These are phyloP conservation scores for Apamea monoglypha DNA, from an alignment of 2,888 invertebrate species.

Conservation along the genomic window DNA sequence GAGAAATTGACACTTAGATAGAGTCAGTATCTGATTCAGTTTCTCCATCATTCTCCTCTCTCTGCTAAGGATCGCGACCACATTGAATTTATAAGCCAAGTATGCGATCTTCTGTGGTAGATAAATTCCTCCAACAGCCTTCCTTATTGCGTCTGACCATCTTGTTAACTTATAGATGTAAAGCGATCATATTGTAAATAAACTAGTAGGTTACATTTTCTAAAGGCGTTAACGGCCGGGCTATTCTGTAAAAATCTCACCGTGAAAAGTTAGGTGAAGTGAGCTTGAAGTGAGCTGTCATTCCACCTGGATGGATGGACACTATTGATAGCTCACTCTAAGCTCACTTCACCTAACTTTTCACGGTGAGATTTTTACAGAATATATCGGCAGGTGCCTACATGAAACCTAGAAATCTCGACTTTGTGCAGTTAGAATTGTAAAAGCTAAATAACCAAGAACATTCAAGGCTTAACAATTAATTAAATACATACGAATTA, in stretches of 20 bases:
- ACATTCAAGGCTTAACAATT: conserved; percentile 11
- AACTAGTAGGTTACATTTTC: not conserved
- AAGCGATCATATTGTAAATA: not conserved
- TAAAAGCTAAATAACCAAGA: conserved; percentile 10
- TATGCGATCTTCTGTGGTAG: not conserved
- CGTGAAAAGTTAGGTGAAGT: too few relatives aligned
- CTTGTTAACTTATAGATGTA: not conserved
- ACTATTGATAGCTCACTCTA: too few relatives aligned
- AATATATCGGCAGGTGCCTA: not conserved
- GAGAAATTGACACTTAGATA: too few relatives aligned
- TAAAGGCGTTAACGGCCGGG: not conserved
- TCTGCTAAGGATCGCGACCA: not conserved
- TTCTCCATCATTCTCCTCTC: not conserved
- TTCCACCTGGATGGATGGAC: too few relatives aligned
- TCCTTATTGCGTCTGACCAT: too few relatives aligned
- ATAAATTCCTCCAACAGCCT: not conserved
- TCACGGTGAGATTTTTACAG: too few relatives aligned
- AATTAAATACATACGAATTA: conserved; percentile 17
- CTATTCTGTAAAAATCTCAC: too few relatives aligned
- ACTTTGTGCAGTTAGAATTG: not conserved
- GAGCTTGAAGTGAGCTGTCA: too few relatives aligned
- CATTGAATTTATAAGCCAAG: not conserved
- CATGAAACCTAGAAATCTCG: not conserved
- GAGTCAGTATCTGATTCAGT: not conserved
- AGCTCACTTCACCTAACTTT: too few relatives aligned